Conservation (phyloP, 2,113 vertebrate genomes). For the Gymnogyps californianus region DNA sequence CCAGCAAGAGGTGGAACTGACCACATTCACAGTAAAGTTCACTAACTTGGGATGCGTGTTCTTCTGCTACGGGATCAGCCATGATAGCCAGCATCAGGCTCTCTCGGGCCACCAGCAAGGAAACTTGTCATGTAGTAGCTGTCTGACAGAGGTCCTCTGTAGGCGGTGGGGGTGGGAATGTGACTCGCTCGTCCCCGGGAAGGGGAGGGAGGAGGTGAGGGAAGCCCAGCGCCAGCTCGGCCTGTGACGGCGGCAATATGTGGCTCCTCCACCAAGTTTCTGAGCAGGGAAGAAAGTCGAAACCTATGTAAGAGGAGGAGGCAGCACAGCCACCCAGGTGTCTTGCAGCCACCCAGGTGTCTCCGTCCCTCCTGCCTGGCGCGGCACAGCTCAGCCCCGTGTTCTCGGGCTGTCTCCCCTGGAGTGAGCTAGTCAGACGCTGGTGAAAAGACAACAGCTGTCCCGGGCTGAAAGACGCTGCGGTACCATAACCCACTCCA, state of each 20-base stretch:
- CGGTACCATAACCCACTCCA: neutral
- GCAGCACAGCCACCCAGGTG: neutral
- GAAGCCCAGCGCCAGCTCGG: neutral
- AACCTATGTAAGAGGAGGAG: neutral
- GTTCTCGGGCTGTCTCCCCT: neutral
- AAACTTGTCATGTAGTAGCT: neutral
- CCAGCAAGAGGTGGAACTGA: conserved; percentile 73
- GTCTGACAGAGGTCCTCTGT: neutral
- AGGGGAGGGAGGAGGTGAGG: neutral
- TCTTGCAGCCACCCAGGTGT: neutral
- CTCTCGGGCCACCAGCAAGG: neutral
- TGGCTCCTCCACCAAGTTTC: neutral
- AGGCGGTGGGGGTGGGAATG: fast-evolving
- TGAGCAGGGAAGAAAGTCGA: neutral
- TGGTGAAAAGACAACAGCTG: neutral
- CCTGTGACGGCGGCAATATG: neutral
- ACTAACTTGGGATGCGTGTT: neutral
- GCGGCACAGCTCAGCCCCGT: neutral
- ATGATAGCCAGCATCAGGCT: conserved; percentile 11
- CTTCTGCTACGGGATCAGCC: conserved; percentile 56
- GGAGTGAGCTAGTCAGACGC: neutral
- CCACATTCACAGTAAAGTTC: conserved; percentile 78
- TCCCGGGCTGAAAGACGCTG: neutral
- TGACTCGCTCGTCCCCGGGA: fast-evolving
- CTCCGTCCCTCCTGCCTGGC: neutral